These are phyloP conservation scores for Hoplias malabaricus DNA, from an alignment of 2,113 vertebrate genomes.

Conservation along the genomic window DNA sequence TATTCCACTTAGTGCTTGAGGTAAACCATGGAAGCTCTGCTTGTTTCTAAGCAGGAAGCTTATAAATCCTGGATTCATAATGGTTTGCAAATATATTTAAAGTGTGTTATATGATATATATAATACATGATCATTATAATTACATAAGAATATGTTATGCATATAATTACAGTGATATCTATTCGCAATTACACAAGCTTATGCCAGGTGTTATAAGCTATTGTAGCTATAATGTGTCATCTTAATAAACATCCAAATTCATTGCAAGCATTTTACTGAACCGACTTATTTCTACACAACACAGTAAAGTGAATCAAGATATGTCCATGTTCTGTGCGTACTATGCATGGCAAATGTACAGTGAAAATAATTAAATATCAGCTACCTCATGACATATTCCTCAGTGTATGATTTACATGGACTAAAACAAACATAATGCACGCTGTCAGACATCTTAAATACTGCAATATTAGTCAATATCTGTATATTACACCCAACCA, in stretches of 20 bases:
- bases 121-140: no score
- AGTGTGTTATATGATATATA: no score
- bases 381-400: not conserved
- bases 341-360: not conserved
- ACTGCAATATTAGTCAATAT: not conserved
- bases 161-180: no score
- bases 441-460: not conserved
- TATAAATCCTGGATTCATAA: no score
- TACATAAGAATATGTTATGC: no score
- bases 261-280: no score
- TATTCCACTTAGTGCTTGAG: not conserved
- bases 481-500: conserved; percentile 20
- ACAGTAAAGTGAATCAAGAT: not conserved
- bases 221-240: no score
- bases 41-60: not conserved
- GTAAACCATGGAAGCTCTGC: not conserved
- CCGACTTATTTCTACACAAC: not conserved
- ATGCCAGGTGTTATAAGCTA: no score
- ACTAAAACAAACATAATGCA: not conserved
- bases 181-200: no score
- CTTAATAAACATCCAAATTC: no score
- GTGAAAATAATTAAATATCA: not conserved
- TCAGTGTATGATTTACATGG: not conserved
- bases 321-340: not conserved
- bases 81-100: no score